phyloP scores from a whole-genome alignment of 2,113 vertebrate genomes.

The Paraplagusia blochii region DNA sequence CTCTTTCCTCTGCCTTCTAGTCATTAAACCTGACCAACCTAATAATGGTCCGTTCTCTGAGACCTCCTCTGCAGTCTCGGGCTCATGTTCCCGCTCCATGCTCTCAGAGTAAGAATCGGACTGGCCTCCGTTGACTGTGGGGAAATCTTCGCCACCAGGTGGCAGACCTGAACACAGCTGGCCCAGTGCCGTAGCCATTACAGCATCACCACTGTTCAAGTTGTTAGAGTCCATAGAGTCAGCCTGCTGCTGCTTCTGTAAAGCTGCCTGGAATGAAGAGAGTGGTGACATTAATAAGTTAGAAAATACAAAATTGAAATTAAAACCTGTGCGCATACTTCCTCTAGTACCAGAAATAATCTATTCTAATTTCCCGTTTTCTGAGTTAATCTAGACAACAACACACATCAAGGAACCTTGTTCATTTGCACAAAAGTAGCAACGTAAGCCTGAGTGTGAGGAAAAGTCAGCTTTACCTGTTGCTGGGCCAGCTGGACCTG shows the following conservation, averaged over 20 bases:
- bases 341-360: no score
- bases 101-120: conserved; percentile 80
- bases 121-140: conserved; percentile 89
- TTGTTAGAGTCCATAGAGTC: conserved; percentile 67
- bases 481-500: conserved; percentile 98
- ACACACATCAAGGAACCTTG: not conserved
- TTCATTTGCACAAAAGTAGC: not conserved
- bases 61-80: conserved; percentile 86
- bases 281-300: not conserved
- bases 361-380: no score
- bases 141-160: conserved; percentile 74
- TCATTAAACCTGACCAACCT: conserved; percentile 63
- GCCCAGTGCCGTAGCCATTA: conserved; percentile 22
- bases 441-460: not conserved
- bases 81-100: conserved; percentile 82
- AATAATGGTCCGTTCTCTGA: conserved; percentile 92
- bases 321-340: no score
- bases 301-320: not conserved
- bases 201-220: conserved; percentile 59
- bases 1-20: not conserved
- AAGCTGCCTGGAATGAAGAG: conserved; percentile 78
- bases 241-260: conserved; percentile 89
- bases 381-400: no score
- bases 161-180: conserved; percentile 44
- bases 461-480: conserved; percentile 74